Percentiles rank a stretch among this genome's conserved stretches.
These are phyloP conservation scores for Dichetophora obliterata DNA, from an alignment of 2,888 invertebrate species.

Conservation along the genomic window DNA sequence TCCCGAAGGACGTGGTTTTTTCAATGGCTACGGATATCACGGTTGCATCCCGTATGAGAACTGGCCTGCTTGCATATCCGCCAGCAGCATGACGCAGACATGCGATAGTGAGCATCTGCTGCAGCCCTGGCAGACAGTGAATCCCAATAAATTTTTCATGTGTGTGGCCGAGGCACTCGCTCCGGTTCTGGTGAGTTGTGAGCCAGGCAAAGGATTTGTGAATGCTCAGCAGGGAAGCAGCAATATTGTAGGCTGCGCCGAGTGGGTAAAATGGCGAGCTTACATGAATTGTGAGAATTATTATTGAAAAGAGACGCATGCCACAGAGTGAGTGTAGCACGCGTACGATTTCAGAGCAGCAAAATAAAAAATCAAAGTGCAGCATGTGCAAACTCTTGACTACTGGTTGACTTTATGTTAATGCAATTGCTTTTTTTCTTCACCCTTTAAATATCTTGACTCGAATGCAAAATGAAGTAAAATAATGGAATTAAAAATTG, in stretches of 20 bases:
- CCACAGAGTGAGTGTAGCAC: neutral
- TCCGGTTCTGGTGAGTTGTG: slow-evolving; percentile 57
- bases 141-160: slow-evolving; percentile 63
- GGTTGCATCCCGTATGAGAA: slow-evolving; percentile 61
- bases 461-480: too few species aligned
- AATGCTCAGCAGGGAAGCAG: slow-evolving; percentile 46
- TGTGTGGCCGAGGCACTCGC: slow-evolving; percentile 54
- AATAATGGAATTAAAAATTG: too few species aligned
- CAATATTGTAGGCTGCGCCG: slow-evolving; percentile 57
- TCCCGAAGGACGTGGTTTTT: slow-evolving; percentile 60
- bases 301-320: slow-evolving; percentile 50
- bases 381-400: too few species aligned
- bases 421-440: too few species aligned
- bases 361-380: too few species aligned
- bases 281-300: slow-evolving; percentile 58
- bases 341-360: too few species aligned
- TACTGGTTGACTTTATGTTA: too few species aligned
- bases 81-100: slow-evolving; percentile 36
- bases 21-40: slow-evolving; percentile 58
- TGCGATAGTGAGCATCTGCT: slow-evolving; percentile 51
- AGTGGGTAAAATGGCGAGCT: slow-evolving; percentile 59
- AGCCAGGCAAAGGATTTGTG: slow-evolving; percentile 59
- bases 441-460: too few species aligned
- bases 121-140: slow-evolving; percentile 57
- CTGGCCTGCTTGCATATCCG: slow-evolving; percentile 60